Percentiles rank a stretch among this genome's conserved stretches.
phyloP scores from a whole-genome alignment of 2,113 vertebrate genomes.

The Bothrops jararaca region DNA sequence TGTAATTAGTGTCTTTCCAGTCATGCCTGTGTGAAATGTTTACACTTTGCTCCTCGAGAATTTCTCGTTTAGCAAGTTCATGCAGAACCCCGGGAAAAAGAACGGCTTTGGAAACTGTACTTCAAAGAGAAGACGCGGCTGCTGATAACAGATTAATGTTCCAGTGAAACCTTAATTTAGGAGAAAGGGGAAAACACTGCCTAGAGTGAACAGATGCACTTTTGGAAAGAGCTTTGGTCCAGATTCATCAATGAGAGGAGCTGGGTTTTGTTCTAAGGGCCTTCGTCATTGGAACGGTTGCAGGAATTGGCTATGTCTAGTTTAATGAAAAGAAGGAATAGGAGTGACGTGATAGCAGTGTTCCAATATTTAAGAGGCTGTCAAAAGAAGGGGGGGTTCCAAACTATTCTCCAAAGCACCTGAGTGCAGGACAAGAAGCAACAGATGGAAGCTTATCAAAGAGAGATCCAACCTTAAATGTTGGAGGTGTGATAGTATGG shows the following conservation, averaged over 20 bases:
- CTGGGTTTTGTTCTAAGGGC: neutral
- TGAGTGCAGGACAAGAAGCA: neutral
- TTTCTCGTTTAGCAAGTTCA: conserved; percentile 43
- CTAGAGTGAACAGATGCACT: conserved; percentile 19
- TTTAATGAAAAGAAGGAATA: neutral
- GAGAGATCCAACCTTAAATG: neutral
- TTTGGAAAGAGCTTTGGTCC: neutral
- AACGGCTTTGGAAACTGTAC: conserved; percentile 23
- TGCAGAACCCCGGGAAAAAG: conserved; percentile 22
- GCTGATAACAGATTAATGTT: conserved; percentile 45
- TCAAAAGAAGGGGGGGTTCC: too few species aligned
- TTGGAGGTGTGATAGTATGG: too few species aligned
- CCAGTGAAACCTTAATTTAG: neutral
- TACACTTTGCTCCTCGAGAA: conserved; percentile 38
- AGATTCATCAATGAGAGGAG: neutral
- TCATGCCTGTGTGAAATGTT: conserved; percentile 27
- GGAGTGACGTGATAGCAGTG: neutral
- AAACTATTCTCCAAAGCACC: neutral
- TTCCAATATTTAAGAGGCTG: neutral
- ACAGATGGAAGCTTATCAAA: neutral
- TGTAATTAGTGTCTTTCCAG: conserved; percentile 25
- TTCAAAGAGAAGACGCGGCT: conserved; percentile 41
- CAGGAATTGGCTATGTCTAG: neutral
- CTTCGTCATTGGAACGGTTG: neutral
- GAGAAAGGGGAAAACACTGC: conserved; percentile 17